These are phyloP conservation scores for Lampris incognitus DNA, from an alignment of 2,113 vertebrate genomes.

Conservation along the genomic window DNA sequence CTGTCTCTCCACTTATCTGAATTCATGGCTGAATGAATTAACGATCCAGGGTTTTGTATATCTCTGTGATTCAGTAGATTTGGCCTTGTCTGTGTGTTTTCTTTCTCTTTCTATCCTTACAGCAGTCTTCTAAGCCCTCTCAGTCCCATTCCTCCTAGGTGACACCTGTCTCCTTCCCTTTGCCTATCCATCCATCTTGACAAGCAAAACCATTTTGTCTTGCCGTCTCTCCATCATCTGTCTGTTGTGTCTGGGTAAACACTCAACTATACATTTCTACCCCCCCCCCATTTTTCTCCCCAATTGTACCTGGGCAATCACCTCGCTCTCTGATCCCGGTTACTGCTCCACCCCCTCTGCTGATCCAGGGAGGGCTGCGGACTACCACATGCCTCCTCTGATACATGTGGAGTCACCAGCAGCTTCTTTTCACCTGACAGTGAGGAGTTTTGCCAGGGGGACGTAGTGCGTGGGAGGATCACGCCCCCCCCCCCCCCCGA, in stretches of 20 bases:
- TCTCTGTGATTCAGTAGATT: slow-evolving; percentile 43
- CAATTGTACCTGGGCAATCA: no score
- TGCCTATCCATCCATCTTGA: slow-evolving; percentile 56
- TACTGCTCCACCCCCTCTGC: no score
- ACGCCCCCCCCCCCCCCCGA: no score
- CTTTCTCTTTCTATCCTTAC: slow-evolving; percentile 1
- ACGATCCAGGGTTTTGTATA: slow-evolving; percentile 53
- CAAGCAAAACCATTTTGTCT: slow-evolving; percentile 16
- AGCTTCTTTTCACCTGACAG: no score
- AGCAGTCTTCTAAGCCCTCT: slow-evolving; percentile 48
- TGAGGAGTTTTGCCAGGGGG: no score
- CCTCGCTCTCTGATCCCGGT: no score
- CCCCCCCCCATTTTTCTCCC: slow-evolving; percentile 43
- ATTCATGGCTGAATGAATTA: slow-evolving; percentile 63
- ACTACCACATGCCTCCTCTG: no score
- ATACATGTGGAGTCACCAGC: no score
- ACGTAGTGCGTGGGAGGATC: no score
- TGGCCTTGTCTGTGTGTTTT: slow-evolving; percentile 35
- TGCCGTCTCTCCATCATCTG: slow-evolving; percentile 25
- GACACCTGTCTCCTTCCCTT: slow-evolving; percentile 61
- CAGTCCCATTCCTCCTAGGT: slow-evolving; percentile 30
- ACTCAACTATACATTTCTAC: slow-evolving; percentile 52
- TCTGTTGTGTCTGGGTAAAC: slow-evolving; percentile 36
- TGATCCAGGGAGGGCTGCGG: no score
- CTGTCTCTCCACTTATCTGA: slow-evolving; percentile 57